Base-by-base conservation (phyloP, 1,140 invertebrate genomes). In the Oncopodura yosiiana region DNA sequence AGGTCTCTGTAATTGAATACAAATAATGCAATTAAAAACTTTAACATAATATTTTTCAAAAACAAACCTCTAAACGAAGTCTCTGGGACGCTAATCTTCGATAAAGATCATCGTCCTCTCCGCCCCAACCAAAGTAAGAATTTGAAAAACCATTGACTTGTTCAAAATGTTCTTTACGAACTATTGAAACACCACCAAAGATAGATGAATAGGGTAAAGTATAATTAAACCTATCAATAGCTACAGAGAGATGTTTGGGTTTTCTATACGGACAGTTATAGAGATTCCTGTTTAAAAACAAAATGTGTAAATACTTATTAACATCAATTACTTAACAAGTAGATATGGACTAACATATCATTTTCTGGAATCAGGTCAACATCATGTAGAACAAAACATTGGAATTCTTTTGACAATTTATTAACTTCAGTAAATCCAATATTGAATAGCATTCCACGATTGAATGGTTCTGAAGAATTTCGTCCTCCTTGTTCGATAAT, bases 351-450 rank as follows among this genome's bases (percentile, higher is more conserved):
- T n/a, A n/a, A n/a, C n/a, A n/a, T 79, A 50, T 80, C 78, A 71
- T 87, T 87, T 60, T 94, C 77, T 11, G 94, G 94, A 51, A 97
- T 76, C 18, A 97, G 71, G 74, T 98, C 93, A 37, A 97, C 86
- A 69, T 98, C 93, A 71, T 96, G 93, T 65, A 98, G 85, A 45
- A 97, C 82, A 42, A 94, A 81, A 67, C 94, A 98, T 23, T 87
- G 81, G 70, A 81, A 90, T 56, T 38, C 38, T 19, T 34, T 24
- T 2, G 61, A 62, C 23, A 71, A 67, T 60, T 74, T 73, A 26
- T 74, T 65, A 9, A 75, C 76, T 55, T 77, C 73, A 36, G 72
- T 61, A 66, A 80, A 82, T 4, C 75, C 81, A 8, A 78, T 76
- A 66, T 82, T 82, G 79, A 83, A 81, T 19, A 82, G 70, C 16